Conservation (phyloP, 2,888 invertebrate species). For the Cryptocephalus moraei region DNA sequence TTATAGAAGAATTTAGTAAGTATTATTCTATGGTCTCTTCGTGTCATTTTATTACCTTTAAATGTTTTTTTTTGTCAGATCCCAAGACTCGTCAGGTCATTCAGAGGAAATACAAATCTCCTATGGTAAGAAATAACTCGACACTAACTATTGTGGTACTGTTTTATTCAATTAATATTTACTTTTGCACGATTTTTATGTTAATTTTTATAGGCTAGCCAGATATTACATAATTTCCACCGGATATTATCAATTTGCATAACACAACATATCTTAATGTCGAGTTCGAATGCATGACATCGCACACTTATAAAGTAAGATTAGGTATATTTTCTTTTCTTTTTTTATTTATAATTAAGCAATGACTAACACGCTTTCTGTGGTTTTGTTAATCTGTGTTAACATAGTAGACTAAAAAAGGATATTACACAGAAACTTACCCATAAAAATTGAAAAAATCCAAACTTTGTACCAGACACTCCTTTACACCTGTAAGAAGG, state of each 20-base stretch:
- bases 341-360: too few species aligned
- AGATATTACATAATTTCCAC: conserved; percentile 65
- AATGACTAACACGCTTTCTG: too few species aligned
- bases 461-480: too few species aligned
- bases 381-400: too few species aligned
- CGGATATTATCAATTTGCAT: conserved; percentile 69
- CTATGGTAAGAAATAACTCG: conserved; percentile 70
- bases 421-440: too few species aligned
- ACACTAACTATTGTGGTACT: conserved; percentile 9
- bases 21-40: conserved; percentile 27
- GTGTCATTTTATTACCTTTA: neutral
- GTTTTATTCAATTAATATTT: conserved; percentile 10
- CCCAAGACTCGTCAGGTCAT: conserved; percentile 94
- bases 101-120: conserved; percentile 94
- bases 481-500: too few species aligned
- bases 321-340: neutral
- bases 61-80: conserved; percentile 58
- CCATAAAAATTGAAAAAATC: too few species aligned
- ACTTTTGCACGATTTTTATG: conserved; percentile 24
- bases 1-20: conserved; percentile 99
- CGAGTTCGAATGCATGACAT: conserved; percentile 18
- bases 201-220: conserved; percentile 61
- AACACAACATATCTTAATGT: conserved; percentile 32
- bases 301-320: conserved; percentile 12
- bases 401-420: too few species aligned